A percentile compares a stretch with the other conserved stretches of the same genome.
Evolutionary conservation across 2,113 vertebrate genomes (phyloP).

Genomic region (Stictonetta naevosa): DNA sequence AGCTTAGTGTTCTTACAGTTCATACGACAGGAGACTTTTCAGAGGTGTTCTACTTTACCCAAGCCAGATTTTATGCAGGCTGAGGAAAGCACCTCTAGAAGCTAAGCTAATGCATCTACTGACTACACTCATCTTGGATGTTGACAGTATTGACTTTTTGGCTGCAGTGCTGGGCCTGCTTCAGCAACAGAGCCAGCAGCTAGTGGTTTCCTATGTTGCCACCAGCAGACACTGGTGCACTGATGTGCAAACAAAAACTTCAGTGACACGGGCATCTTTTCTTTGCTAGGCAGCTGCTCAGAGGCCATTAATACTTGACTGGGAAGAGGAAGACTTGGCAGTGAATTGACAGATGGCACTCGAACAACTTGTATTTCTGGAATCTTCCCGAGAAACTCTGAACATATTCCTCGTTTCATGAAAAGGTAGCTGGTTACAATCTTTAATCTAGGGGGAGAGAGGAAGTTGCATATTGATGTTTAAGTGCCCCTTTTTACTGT

Average conservation of each 20-base stretch:
- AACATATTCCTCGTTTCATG: not conserved
- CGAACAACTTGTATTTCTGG: conserved; percentile 42
- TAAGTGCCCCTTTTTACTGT: not conserved
- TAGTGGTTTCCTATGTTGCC: conserved; percentile 33
- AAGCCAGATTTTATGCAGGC: conserved; percentile 4
- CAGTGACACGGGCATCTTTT: conserved; percentile 34
- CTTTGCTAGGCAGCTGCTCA: conserved; percentile 59
- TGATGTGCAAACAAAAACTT: conserved; percentile 42
- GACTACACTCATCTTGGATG: conserved; percentile 23
- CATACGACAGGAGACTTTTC: conserved; percentile 18
- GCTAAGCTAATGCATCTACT: conserved; percentile 16
- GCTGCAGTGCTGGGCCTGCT: not conserved
- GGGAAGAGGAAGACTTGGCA: conserved; percentile 53
- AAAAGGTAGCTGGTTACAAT: not conserved
- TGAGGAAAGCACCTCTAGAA: conserved; percentile 32
- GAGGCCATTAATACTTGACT: conserved; percentile 33
- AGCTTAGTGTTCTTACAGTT: conserved; percentile 42
- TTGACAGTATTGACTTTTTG: conserved; percentile 13
- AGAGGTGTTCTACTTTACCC: conserved; percentile 56
- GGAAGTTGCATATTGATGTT: not conserved
- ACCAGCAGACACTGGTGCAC: conserved; percentile 37
- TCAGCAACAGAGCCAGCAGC: not conserved
- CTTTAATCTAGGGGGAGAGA: not conserved
- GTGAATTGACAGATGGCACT: conserved; percentile 47
- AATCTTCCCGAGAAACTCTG: conserved; percentile 29